Evolutionary conservation across 2,888 invertebrate genomes (phyloP).

Genomic region (Automeris io): DNA sequence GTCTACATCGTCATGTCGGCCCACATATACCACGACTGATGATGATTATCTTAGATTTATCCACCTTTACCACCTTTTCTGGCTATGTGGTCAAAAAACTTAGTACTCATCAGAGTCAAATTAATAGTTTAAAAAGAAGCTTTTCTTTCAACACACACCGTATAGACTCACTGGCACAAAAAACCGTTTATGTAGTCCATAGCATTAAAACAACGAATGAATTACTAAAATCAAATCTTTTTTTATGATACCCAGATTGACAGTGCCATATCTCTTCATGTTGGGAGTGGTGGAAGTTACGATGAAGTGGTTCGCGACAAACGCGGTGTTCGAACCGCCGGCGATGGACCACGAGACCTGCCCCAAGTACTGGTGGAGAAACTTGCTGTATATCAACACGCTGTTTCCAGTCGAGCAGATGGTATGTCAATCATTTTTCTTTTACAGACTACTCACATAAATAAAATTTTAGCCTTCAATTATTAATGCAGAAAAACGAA

Average conservation of each 20-base stretch:
- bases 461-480: not conserved
- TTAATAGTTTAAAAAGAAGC: not conserved
- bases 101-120: not conserved
- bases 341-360: slow-evolving; percentile 89
- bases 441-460: not conserved
- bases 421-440: slow-evolving; percentile 66
- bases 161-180: too few relatives aligned
- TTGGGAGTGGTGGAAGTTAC: slow-evolving; percentile 89
- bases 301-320: slow-evolving; percentile 90
- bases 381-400: slow-evolving; percentile 90
- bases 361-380: slow-evolving; percentile 92
- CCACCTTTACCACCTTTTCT: too few relatives aligned
- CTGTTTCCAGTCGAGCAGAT: slow-evolving; percentile 90
- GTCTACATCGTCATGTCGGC: too few relatives aligned
- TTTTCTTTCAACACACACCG: too few relatives aligned
- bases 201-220: too few relatives aligned
- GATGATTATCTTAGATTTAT: too few relatives aligned
- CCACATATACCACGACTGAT: too few relatives aligned
- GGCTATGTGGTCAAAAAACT: not conserved
- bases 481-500: not conserved
- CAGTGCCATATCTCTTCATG: slow-evolving; percentile 89
- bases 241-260: slow-evolving; percentile 73
- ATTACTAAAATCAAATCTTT: too few relatives aligned
- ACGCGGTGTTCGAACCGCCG: slow-evolving; percentile 90
- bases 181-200: too few relatives aligned